phyloP scores from a whole-genome alignment of 2,888 invertebrate genomes.

The Andricus quercusramuli region DNA sequence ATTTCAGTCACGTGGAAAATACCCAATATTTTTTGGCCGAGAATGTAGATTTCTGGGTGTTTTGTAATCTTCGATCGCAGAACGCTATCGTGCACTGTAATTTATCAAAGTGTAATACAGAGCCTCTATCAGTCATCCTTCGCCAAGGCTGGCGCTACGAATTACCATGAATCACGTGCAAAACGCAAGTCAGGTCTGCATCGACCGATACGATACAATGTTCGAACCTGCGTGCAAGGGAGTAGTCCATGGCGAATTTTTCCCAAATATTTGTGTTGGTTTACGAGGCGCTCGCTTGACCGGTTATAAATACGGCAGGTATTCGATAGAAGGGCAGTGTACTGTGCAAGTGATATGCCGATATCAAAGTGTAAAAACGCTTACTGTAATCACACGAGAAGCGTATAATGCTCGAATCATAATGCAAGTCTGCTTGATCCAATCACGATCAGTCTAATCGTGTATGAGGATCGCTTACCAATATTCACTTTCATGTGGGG shows the following conservation, averaged over 20 bases:
- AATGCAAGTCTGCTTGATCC: conserved; percentile 23
- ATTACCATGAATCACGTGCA: conserved; percentile 40
- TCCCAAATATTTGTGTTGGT: conserved; percentile 22
- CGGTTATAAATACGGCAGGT: neutral
- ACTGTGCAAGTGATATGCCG: conserved; percentile 8
- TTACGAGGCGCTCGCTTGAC: conserved; percentile 15
- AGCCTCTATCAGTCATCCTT: conserved; percentile 40
- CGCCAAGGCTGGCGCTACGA: conserved; percentile 6
- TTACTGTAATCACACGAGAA: neutral
- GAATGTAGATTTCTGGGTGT: neutral
- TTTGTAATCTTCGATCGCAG: conserved; percentile 37
- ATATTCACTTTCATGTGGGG: conserved; percentile 29
- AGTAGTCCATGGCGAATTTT: neutral
- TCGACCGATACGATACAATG: conserved; percentile 9
- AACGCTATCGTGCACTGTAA: conserved; percentile 3
- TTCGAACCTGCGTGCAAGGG: neutral
- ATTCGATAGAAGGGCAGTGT: conserved; percentile 15
- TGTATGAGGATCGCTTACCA: conserved; percentile 1
- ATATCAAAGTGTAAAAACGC: neutral
- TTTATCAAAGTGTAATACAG: conserved; percentile 41
- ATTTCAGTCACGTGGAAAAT: neutral
- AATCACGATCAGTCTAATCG: conserved; percentile 36
- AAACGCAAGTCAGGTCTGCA: conserved; percentile 40
- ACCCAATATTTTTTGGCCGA: neutral
- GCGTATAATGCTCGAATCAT: conserved; percentile 9